These are phyloP conservation scores for Coregonus suidteri DNA, from an alignment of 2,797 vertebrate genomes.

Conservation along the genomic window DNA sequence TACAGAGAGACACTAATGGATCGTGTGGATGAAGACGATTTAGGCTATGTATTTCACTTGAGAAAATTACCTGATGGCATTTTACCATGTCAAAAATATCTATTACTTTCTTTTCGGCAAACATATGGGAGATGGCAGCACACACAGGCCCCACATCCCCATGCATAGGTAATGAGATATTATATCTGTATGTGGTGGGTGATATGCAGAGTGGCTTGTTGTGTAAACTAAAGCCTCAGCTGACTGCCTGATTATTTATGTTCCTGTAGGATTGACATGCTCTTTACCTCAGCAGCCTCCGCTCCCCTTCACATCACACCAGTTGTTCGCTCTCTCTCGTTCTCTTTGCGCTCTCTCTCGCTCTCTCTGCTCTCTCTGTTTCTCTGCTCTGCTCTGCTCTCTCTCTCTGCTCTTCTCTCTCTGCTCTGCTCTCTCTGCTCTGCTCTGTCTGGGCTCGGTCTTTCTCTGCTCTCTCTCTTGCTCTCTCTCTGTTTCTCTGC, in stretches of 20 bases:
- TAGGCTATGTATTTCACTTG: background rate
- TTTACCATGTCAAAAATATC: background rate
- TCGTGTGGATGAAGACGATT: background rate
- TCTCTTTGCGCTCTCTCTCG: background rate
- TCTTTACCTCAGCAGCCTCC: conserved; percentile 4
- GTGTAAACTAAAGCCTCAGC: conserved; percentile 62
- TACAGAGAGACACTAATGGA: background rate
- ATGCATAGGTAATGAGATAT: conserved; percentile 53
- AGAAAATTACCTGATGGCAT: background rate
- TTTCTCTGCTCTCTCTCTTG: too few relatives aligned
- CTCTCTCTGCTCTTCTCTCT: too few relatives aligned
- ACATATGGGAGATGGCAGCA: conserved; percentile 34
- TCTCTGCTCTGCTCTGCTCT: too few relatives aligned
- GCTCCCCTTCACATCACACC: background rate
- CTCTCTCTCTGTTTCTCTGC: too few relatives aligned
- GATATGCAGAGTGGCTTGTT: conserved; percentile 63
- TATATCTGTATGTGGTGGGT: conserved; percentile 53
- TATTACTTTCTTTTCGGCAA: conserved; percentile 37
- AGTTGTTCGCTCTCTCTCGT: background rate
- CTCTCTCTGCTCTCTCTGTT: too few relatives aligned
- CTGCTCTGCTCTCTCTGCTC: too few relatives aligned
- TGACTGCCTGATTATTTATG: conserved; percentile 64
- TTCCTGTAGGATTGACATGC: conserved; percentile 41
- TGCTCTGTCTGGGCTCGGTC: too few relatives aligned
- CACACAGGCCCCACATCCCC: conserved; percentile 1